A percentile compares a stretch with the other conserved stretches of the same genome.
Evolutionary conservation across 1,140 invertebrate species (phyloP).

Genomic region (Leptinotarsa lineolata): DNA sequence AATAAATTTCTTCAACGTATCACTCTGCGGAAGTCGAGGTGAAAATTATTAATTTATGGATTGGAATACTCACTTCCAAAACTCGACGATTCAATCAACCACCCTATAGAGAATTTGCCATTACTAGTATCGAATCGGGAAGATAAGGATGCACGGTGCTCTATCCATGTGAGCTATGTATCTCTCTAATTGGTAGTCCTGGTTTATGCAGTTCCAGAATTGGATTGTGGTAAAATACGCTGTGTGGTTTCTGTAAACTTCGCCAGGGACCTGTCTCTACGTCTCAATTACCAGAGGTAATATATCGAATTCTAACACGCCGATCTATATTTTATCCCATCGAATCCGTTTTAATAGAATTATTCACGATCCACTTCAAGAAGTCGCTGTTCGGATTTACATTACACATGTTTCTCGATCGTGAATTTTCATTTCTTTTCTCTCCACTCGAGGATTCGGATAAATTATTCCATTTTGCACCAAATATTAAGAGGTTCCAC

Average conservation of each 20-base stretch:
- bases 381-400: conserved; percentile 43
- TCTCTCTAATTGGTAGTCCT: conserved; percentile 54
- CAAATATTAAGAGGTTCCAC: conserved; percentile 29
- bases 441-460: conserved; percentile 23
- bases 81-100: conserved; percentile 38
- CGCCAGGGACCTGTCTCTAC: conserved; percentile 52
- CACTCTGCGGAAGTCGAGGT: too few species aligned
- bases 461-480: conserved; percentile 31
- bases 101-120: conserved; percentile 35
- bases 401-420: conserved; percentile 38
- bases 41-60: too few species aligned
- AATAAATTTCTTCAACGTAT: too few species aligned
- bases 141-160: conserved; percentile 37
- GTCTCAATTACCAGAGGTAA: conserved; percentile 53
- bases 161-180: conserved; percentile 51
- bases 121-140: conserved; percentile 35
- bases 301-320: conserved; percentile 51
- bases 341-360: conserved; percentile 51
- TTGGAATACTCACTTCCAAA: background rate
- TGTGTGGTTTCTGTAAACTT: conserved; percentile 55
- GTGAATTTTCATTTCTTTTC: conserved; percentile 30
- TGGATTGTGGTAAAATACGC: conserved; percentile 57
- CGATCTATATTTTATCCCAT: conserved; percentile 49
- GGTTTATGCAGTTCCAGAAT: conserved; percentile 55
- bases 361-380: conserved; percentile 48